These are phyloP conservation scores for Orycteropus afer DNA, from an alignment of 2,113 vertebrate genomes.

Conservation along the genomic window DNA sequence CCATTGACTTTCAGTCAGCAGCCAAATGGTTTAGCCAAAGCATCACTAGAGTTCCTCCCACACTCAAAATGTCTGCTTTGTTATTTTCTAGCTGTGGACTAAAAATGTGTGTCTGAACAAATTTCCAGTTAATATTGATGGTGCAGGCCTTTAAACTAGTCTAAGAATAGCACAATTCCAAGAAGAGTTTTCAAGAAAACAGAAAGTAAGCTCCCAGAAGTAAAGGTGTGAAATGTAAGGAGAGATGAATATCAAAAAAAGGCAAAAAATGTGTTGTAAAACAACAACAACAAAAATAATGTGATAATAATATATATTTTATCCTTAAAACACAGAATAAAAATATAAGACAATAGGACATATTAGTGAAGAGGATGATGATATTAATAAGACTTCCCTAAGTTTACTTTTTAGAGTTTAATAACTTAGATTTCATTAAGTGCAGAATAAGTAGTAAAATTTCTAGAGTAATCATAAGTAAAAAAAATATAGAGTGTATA, in stretches of 20 bases:
- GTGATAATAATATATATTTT: too few relatives aligned
- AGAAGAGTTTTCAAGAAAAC: background rate
- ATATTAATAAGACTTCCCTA: background rate
- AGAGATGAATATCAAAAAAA: background rate
- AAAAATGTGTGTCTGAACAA: background rate
- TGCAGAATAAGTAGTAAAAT: background rate
- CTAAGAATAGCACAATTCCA: too few relatives aligned
- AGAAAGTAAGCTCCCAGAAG: background rate
- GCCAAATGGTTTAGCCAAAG: too few relatives aligned
- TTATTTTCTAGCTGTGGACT: background rate
- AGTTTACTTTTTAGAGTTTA: background rate
- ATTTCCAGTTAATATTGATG: too few relatives aligned
- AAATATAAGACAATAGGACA: background rate
- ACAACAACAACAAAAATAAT: background rate
- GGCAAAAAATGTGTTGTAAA: rapidly evolving
- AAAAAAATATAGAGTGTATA: background rate
- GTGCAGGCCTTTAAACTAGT: background rate
- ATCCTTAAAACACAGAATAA: background rate
- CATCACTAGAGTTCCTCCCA: too few relatives aligned
- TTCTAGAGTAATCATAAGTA: background rate
- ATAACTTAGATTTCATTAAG: background rate
- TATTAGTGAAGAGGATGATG: background rate
- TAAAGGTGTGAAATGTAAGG: background rate
- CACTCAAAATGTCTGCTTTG: background rate
- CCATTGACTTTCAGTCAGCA: too few relatives aligned